These are phyloP conservation scores for Lasius fuliginosus DNA, from an alignment of 2,888 invertebrate genomes.

Conservation along the genomic window DNA sequence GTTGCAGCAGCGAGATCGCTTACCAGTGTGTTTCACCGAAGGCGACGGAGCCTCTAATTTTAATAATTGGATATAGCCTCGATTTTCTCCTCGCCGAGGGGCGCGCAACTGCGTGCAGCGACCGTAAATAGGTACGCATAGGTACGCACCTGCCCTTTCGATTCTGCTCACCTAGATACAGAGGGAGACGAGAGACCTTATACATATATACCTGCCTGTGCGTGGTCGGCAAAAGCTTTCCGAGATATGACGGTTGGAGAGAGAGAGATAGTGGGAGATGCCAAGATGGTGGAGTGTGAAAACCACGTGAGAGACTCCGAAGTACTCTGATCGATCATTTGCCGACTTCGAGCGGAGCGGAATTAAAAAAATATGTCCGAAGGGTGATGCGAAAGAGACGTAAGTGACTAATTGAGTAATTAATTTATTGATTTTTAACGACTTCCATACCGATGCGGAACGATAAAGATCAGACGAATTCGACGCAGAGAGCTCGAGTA, in stretches of 20 bases:
- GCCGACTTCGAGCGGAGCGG: background rate
- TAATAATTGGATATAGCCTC: conserved; percentile 84
- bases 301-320: conserved; percentile 4
- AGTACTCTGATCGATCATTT: background rate
- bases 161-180: conserved; percentile 72
- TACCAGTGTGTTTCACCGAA: conserved; percentile 79
- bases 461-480: background rate
- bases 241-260: conserved; percentile 10
- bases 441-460: background rate
- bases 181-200: background rate
- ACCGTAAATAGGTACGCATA: conserved; percentile 65
- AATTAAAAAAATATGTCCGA: background rate
- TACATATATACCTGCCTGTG: conserved; percentile 64
- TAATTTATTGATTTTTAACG: background rate
- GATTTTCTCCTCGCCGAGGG: conserved; percentile 63
- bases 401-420: background rate
- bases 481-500: background rate
- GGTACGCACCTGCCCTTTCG: conserved; percentile 84
- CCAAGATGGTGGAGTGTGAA: background rate
- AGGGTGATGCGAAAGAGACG: background rate
- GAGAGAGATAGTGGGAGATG: background rate
- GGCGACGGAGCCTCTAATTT: conserved; percentile 85
- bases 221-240: conserved; percentile 58
- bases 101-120: conserved; percentile 64
- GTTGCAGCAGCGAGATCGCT: conserved; percentile 64